These are phyloP conservation scores for Chlorops oryzae DNA, from an alignment of 1,140 invertebrate genomes.

Conservation along the genomic window DNA sequence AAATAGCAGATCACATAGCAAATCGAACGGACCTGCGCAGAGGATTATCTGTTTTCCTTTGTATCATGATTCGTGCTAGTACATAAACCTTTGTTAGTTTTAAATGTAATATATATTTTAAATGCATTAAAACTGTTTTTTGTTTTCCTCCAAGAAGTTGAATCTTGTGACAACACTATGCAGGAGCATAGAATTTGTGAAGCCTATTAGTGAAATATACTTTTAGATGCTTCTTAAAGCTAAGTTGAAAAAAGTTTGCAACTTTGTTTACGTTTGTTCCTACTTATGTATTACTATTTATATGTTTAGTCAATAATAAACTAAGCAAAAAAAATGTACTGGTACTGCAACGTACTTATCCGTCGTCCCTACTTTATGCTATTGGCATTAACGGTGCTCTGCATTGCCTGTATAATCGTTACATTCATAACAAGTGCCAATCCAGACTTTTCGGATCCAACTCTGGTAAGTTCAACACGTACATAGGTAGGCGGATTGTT, in stretches of 20 bases:
- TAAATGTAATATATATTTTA: background rate
- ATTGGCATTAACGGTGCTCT: constrained; percentile 60
- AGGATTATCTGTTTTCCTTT: too few species aligned
- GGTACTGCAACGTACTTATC: constrained; percentile 61
- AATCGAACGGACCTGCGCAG: too few species aligned
- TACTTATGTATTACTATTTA: too few species aligned
- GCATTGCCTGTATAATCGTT: constrained; percentile 63
- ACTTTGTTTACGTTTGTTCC: too few species aligned
- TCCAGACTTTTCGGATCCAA: constrained; percentile 73
- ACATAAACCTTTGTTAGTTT: background rate
- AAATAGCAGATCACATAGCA: too few species aligned
- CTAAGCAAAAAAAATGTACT: constrained; percentile 48
- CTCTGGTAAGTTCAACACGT: constrained; percentile 52
- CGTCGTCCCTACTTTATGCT: constrained; percentile 70
- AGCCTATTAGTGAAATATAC: too few species aligned
- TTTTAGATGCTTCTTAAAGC: too few species aligned
- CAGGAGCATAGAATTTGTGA: too few species aligned
- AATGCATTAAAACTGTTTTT: background rate
- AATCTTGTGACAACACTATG: too few species aligned
- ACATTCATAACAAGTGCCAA: constrained; percentile 61
- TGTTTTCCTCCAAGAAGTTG: background rate
- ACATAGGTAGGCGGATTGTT: constrained; percentile 1
- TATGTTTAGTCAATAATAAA: background rate
- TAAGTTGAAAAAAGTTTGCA: too few species aligned
- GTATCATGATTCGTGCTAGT: too few species aligned